Evolutionary conservation across 2,797 vertebrate genomes (phyloP), one percentile per base, ranked within the genome.

Genomic region (Acanthopagrus latus): DNA sequence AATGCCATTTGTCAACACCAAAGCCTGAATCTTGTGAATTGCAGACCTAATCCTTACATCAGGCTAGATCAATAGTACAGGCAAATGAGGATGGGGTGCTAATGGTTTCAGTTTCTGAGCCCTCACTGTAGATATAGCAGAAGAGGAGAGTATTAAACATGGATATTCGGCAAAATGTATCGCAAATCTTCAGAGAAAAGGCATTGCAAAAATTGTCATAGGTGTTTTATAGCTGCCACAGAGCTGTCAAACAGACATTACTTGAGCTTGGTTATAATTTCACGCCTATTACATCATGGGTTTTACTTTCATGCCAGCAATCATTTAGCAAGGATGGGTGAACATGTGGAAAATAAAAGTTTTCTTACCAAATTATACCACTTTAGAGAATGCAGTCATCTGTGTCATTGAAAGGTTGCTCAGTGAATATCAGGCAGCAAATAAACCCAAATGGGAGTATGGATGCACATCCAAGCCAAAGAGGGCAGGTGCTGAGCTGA

Each of bases 401-500:
- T 85, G 72, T 87, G 68, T 86, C 80, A 88, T 79, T 86, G 74
- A 83, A 83, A 81, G 38, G 51, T 67, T 86, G 52, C 65, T 64
- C 57, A 64, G 20, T 83, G 82, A 88, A 78, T 84, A 81, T 87
- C 71, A 70, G 69, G 55, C 65, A 76, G 57, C 47, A 62, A 78
- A 85, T 74, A 65, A 75, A 79, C 20, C 64, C 33, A 38, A 38
- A 58, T 33, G 27, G 27, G 56, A 33, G 17, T 10, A 38, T 11
- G 56, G 17, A 29, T 18, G 29, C 17, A 58, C 29, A 58, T 33
- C 43, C 43, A 58, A 29, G 20, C 27, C 17, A 38, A 12, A 23
- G n/a, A 21, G 51, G 51, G 21, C 51, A 13, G 51, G n/a, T 21
- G 51, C 11, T 18, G 52, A 14, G 52, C 43, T 44, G 33, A 38